Percentiles rank a stretch among this genome's conserved stretches.
These are phyloP conservation scores for Anoplopoma fimbria DNA, from an alignment of 2,113 vertebrate genomes.

Conservation along the genomic window DNA sequence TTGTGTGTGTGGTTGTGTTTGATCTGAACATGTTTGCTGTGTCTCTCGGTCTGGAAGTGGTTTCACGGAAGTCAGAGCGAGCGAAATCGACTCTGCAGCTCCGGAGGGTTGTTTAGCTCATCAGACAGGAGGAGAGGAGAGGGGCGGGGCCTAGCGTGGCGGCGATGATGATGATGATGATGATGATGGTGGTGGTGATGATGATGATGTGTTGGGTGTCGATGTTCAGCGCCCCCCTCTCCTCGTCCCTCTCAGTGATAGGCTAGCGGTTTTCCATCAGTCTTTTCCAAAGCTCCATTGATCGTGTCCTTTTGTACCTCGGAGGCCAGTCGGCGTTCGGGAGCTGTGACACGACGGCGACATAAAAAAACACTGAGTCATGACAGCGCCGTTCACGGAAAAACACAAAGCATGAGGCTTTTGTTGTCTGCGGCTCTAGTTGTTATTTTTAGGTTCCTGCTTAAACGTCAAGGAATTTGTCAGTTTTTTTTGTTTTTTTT, in stretches of 20 bases:
- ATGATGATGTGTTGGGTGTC: slow-evolving; percentile 1
- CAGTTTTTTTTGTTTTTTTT: slow-evolving; percentile 33
- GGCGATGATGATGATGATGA: background rate
- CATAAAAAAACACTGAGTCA: slow-evolving; percentile 76
- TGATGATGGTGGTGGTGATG: slow-evolving; percentile 22
- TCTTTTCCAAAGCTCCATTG: slow-evolving; percentile 83
- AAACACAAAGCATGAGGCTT: slow-evolving; percentile 51
- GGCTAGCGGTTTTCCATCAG: slow-evolving; percentile 77
- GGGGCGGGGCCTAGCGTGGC: background rate
- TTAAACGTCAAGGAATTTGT: slow-evolving; percentile 47
- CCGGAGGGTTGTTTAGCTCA: slow-evolving; percentile 24
- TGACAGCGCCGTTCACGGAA: slow-evolving; percentile 40
- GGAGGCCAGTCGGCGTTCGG: slow-evolving; percentile 57
- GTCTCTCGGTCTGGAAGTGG: slow-evolving; percentile 36
- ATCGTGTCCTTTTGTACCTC: slow-evolving; percentile 70
- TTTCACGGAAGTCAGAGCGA: slow-evolving; percentile 40
- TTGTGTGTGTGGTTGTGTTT: slow-evolving; percentile 2
- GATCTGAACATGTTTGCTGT: slow-evolving; percentile 28
- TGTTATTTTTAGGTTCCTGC: slow-evolving; percentile 57
- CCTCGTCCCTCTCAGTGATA: slow-evolving; percentile 58
- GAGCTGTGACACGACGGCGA: slow-evolving; percentile 62
- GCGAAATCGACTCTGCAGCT: slow-evolving; percentile 47
- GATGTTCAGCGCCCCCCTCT: slow-evolving; percentile 27
- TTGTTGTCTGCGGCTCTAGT: slow-evolving; percentile 56
- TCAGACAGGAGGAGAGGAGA: slow-evolving; percentile 22